Base-by-base conservation (phyloP, 2,888 invertebrate genomes). In the Colostygia pectinataria region DNA sequence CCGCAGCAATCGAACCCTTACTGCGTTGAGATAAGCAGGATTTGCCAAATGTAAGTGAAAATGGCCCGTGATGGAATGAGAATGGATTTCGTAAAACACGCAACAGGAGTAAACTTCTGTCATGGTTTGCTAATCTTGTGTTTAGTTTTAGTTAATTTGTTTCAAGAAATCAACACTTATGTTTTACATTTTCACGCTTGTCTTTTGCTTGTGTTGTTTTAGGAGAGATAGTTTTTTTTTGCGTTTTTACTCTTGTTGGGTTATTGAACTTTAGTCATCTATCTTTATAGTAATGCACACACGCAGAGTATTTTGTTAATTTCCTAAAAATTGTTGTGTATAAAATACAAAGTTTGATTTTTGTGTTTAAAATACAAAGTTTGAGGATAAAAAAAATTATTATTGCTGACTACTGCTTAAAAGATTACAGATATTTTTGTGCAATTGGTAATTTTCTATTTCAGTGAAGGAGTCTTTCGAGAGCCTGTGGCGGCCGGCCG, bases 31-130 rank as follows among this genome's bases (percentile, higher is more conserved):
- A 66, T 77, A 83, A 65, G 62, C 53, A 12, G 43, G n/a, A 34
- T 43, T 43, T 23, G 23, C 18, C 41, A 50, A 40, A 53, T 55
- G 51, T 51, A 32, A 51, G 48, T 55, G 51, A 60, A 68, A 65
- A 42, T 39, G 15, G 29, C n/a, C 20, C n/a, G 14, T 47, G 60
- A 58, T 68, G 77, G 71, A 68, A 74, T 59, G 64, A 71, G 77
- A 84, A 84, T 80, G 79, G 75, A 81, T 86, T 85, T 83, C 69
- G 71, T 66, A 72, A 77, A 78, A 81, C 82, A 84, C 83, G 87
- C 85, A 83, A 85, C 80, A 80, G 77, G 77, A 83, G 79, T 77
- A 77, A 84, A 84, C 79, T 84, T 86, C 78, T 78, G 84, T 79
- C 77, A 84, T 70, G 82, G 82, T 83, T 84, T 85, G 83, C 81